These are phyloP conservation scores for Leptarthrus brevirostris DNA, from an alignment of 2,888 invertebrate genomes.

Conservation along the genomic window DNA sequence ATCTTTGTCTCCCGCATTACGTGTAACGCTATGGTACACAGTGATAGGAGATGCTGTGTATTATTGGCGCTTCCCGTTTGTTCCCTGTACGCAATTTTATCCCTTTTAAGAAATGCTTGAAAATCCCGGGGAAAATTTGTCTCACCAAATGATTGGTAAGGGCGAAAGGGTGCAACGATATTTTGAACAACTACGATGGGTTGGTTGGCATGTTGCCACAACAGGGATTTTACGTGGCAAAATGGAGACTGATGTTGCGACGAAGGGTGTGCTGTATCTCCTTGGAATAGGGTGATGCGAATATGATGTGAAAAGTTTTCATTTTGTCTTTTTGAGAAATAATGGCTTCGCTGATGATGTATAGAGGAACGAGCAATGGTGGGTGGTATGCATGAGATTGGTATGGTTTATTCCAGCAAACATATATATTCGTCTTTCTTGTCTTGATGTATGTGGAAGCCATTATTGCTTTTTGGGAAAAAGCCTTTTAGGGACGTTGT, in stretches of 20 bases:
- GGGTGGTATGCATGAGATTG: too few relatives aligned
- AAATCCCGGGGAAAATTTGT: not conserved
- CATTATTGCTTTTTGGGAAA: not conserved
- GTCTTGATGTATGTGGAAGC: not conserved
- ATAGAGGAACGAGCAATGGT: not conserved
- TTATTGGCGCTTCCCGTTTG: not conserved
- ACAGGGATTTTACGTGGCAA: not conserved
- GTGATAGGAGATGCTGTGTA: not conserved
- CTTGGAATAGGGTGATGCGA: conserved; percentile 4
- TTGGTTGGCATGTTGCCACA: not conserved
- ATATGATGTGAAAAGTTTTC: conserved; percentile 26
- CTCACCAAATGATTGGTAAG: not conserved
- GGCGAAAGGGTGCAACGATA: not conserved
- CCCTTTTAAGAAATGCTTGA: not conserved
- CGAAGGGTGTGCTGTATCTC: not conserved
- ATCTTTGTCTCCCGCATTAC: not conserved
- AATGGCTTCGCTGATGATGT: conserved; percentile 1
- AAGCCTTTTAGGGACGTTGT: not conserved
- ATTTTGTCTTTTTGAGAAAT: conserved; percentile 4
- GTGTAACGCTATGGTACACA: not conserved
- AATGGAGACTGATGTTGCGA: not conserved
- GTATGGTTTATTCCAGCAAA: too few relatives aligned
- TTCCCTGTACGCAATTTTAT: conserved; percentile 15
- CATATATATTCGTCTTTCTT: too few relatives aligned
- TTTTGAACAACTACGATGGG: too few relatives aligned